Conservation (phyloP, 2,797 vertebrate species). For the Parauchenoglanis punctatus region DNA sequence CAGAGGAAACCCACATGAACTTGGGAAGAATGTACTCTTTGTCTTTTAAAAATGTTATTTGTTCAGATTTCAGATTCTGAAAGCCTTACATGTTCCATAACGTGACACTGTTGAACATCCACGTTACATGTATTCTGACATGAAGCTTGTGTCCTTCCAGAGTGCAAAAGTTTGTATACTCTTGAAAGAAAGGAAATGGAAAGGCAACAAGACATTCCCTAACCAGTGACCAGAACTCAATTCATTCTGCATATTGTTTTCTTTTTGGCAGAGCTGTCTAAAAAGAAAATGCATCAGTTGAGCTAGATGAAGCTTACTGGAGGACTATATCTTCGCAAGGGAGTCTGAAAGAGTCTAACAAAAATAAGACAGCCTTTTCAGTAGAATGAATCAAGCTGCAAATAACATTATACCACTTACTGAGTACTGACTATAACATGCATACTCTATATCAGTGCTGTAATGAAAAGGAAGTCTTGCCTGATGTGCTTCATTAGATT, state of each 20-base stretch:
- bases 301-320: not conserved
- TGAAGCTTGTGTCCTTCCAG: not conserved
- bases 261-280: not conserved
- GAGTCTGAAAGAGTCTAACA: not conserved
- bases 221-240: not conserved
- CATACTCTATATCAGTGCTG: conserved; percentile 8
- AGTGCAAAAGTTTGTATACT: not conserved
- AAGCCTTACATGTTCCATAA: not conserved
- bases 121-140: not conserved
- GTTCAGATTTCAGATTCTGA: not conserved
- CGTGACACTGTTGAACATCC: not conserved
- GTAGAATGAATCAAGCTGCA: not conserved
- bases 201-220: not conserved
- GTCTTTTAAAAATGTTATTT: not conserved
- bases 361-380: not conserved
- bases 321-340: not conserved
- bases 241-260: not conserved
- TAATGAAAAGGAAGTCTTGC: conserved; percentile 41
- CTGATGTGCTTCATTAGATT: conserved; percentile 25
- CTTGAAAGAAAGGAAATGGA: not conserved
- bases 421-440: not conserved
- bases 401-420: not conserved
- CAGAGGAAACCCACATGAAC: not conserved
- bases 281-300: not conserved
- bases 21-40: not conserved